phyloP scores from a whole-genome alignment of 2,113 vertebrate genomes.

The Albula goreensis region DNA sequence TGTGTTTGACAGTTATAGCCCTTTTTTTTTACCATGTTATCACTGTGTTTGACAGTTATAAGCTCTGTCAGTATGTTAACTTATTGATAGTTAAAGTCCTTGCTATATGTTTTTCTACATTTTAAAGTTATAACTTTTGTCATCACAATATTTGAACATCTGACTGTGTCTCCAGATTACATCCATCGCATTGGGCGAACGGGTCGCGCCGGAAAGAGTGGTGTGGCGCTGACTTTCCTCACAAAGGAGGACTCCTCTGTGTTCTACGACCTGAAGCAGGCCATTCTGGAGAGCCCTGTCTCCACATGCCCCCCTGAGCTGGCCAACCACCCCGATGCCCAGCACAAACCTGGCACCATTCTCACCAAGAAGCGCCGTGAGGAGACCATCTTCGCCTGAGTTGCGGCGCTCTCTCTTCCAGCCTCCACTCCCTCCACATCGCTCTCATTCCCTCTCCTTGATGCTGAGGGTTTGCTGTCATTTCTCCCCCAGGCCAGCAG shows the following conservation, averaged over 20 bases:
- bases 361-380: constrained; percentile 97
- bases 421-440: not conserved
- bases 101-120: no score
- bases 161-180: constrained; percentile 73
- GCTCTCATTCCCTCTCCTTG: not conserved
- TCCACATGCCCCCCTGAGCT: constrained; percentile 94
- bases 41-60: no score
- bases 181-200: constrained; percentile 98
- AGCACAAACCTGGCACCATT: constrained; percentile 97
- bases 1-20: no score
- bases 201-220: constrained; percentile 94
- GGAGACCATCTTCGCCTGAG: constrained; percentile 97
- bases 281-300: constrained; percentile 93
- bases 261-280: constrained; percentile 97
- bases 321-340: constrained; percentile 93
- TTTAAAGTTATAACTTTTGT: not conserved
- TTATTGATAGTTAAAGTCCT: no score
- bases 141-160: not conserved
- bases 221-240: constrained; percentile 94
- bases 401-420: not conserved
- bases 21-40: no score
- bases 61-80: no score
- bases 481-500: no score
- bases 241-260: constrained; percentile 94
- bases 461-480: no score